These are phyloP conservation scores for Papilio protenor DNA, from an alignment of 2,888 invertebrate species.

Conservation along the genomic window DNA sequence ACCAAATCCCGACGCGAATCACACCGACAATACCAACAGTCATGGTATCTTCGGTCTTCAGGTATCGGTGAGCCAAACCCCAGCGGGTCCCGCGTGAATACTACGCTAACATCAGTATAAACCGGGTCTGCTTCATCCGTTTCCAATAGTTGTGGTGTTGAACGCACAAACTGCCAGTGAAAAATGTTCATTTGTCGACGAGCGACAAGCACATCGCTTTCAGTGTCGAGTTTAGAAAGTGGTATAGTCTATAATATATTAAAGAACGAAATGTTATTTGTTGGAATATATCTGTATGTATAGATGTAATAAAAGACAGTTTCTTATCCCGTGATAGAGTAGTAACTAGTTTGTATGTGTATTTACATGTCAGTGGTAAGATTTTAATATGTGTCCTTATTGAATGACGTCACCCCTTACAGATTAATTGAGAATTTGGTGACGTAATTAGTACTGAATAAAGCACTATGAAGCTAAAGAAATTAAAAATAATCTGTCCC, in stretches of 20 bases:
- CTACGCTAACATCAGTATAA: conserved; percentile 42
- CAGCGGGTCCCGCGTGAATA: conserved; percentile 63
- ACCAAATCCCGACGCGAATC: conserved; percentile 14
- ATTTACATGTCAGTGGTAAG: conserved; percentile 25
- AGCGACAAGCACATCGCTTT: conserved; percentile 18
- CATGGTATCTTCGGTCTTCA: conserved; percentile 44
- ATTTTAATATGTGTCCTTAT: conserved; percentile 19
- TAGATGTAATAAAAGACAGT: conserved; percentile 64
- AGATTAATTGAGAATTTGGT: not conserved
- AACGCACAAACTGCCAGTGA: conserved; percentile 49
- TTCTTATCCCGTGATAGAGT: conserved; percentile 64
- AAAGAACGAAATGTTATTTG: conserved; percentile 77
- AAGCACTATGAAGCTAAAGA: not conserved
- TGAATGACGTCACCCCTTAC: not conserved
- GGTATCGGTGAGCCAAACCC: conserved; percentile 56
- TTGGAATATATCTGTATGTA: conserved; percentile 71
- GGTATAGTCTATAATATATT: conserved; percentile 59
- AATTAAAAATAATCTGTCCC: conserved; percentile 17
- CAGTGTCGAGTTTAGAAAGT: conserved; percentile 58
- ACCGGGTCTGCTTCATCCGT: conserved; percentile 19
- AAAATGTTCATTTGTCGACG: conserved; percentile 9
- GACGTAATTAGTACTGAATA: not conserved
- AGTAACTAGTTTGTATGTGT: conserved; percentile 47
- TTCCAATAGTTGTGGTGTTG: conserved; percentile 14
- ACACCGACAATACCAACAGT: conserved; percentile 46